Evolutionary conservation across 2,888 invertebrate genomes (phyloP).

Genomic region (Calameuta idolon): DNA sequence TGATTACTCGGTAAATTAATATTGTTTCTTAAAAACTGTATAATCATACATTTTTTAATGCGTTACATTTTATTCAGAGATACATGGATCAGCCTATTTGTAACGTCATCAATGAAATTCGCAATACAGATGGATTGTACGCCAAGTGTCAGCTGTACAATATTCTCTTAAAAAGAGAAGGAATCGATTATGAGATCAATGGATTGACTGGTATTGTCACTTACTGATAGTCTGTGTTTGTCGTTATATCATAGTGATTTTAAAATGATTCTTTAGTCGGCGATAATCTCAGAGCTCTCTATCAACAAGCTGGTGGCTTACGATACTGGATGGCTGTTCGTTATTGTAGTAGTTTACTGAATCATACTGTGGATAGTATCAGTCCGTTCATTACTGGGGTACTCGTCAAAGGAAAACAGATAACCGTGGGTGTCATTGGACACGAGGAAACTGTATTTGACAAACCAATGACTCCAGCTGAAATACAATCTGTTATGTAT

Average conservation of each 20-base stretch:
- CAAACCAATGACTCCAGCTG: slow-evolving; percentile 96
- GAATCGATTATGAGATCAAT: slow-evolving; percentile 81
- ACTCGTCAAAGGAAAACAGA: slow-evolving; percentile 96
- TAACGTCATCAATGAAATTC: slow-evolving; percentile 81
- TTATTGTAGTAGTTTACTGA: slow-evolving; percentile 92
- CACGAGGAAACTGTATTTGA: slow-evolving; percentile 97
- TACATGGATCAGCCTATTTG: slow-evolving; percentile 76
- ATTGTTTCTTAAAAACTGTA: slow-evolving; percentile 7
- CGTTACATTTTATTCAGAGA: slow-evolving; percentile 64
- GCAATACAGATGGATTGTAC: slow-evolving; percentile 78
- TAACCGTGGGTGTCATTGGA: slow-evolving; percentile 94
- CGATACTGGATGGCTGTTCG: slow-evolving; percentile 94
- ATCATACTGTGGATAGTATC: slow-evolving; percentile 96
- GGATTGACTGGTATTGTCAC: slow-evolving; percentile 61
- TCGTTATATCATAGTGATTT: not conserved
- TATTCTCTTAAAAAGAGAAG: slow-evolving; percentile 83
- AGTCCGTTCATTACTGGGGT: slow-evolving; percentile 98
- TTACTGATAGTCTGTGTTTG: not conserved
- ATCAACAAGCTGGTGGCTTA: slow-evolving; percentile 86
- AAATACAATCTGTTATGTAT: slow-evolving; percentile 94
- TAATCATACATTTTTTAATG: slow-evolving; percentile 5
- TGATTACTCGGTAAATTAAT: slow-evolving; percentile 63
- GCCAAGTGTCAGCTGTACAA: slow-evolving; percentile 88
- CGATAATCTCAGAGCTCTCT: slow-evolving; percentile 78
- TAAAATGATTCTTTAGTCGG: slow-evolving; percentile 69